phyloP scores from a whole-genome alignment of 2,797 vertebrate genomes.

The Phalanger gymnotis region DNA sequence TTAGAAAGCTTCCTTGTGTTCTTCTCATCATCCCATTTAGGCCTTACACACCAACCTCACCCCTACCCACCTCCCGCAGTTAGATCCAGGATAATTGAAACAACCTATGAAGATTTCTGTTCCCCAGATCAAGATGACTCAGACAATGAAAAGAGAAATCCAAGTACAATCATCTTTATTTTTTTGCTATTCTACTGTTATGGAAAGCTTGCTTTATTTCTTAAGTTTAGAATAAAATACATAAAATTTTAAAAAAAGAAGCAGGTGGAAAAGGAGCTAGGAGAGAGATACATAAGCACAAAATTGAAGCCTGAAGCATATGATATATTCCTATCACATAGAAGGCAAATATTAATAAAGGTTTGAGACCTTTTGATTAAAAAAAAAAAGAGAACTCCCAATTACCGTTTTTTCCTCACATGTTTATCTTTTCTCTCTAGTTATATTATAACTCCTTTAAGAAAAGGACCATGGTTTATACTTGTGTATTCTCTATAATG shows the following conservation, averaged over 20 bases:
- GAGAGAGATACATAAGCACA: neutral
- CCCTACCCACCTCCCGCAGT: neutral
- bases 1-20: neutral
- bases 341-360: neutral
- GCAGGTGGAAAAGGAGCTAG: neutral
- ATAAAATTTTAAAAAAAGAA: neutral
- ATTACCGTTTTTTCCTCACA: neutral
- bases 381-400: neutral
- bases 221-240: neutral
- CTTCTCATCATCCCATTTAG: too few species aligned
- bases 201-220: neutral
- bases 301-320: neutral
- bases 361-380: neutral
- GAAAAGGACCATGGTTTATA: neutral
- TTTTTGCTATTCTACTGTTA: too few species aligned
- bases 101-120: neutral
- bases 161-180: neutral
- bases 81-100: neutral
- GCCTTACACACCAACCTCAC: neutral
- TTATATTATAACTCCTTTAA: neutral
- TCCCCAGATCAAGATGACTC: neutral
- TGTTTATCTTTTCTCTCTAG: neutral
- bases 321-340: neutral
- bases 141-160: neutral
- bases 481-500: neutral